A percentile compares a stretch with the other conserved stretches of the same genome.
phyloP scores from a whole-genome alignment of 92 coral and sea anemone species.

The Bergia sp. region DNA sequence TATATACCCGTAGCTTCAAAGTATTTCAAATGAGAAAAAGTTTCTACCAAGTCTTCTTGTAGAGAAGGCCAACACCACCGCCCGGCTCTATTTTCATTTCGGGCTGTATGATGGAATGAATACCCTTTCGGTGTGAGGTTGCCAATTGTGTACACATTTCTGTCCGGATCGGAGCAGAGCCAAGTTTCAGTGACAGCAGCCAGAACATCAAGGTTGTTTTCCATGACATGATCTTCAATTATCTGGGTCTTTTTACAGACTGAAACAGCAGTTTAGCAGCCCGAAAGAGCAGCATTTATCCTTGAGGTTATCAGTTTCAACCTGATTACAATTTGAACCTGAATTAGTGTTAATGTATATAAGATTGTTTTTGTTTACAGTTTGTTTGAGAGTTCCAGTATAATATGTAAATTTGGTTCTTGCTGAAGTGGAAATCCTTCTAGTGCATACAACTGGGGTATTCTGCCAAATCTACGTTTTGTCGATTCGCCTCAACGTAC shows the following conservation, averaged over 20 bases:
- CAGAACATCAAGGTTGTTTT: neutral
- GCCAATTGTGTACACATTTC: neutral
- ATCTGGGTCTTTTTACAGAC: too few relatives aligned
- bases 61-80: conserved; percentile 13
- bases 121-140: conserved; percentile 7
- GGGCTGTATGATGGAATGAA: conserved; percentile 3
- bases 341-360: neutral
- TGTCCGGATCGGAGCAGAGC: neutral
- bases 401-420: neutral
- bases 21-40: neutral
- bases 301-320: neutral
- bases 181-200: conserved; percentile 1
- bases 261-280: neutral
- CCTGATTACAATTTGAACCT: neutral
- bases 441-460: neutral
- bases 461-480: neutral
- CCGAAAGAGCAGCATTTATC: neutral
- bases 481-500: neutral
- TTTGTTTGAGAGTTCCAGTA: neutral
- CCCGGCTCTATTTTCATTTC: neutral
- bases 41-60: neutral
- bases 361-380: neutral
- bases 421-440: neutral
- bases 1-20: conserved; percentile 8
- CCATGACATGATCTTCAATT: too few relatives aligned